Conservation (phyloP, 2,888 invertebrate genomes). For the Watsonalla cultraria region DNA sequence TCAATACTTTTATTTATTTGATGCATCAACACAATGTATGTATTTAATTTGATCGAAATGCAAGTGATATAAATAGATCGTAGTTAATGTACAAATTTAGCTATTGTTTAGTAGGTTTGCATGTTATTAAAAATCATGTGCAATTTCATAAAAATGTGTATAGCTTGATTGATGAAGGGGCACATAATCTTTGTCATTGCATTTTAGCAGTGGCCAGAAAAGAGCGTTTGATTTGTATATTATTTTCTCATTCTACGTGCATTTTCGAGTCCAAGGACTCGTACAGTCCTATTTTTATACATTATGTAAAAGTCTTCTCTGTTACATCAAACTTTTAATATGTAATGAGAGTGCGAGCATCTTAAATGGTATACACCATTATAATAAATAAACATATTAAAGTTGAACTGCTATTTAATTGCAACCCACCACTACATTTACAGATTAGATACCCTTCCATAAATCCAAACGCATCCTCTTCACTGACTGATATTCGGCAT, state of each 20-base stretch:
- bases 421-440: not conserved
- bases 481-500: no score
- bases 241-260: slow-evolving; percentile 71
- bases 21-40: slow-evolving; percentile 45
- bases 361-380: slow-evolving; percentile 68
- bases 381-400: slow-evolving; percentile 71
- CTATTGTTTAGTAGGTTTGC: slow-evolving; percentile 65
- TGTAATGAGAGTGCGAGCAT: slow-evolving; percentile 69
- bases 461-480: no score
- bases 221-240: slow-evolving; percentile 64
- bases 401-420: slow-evolving; percentile 35
- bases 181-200: slow-evolving; percentile 67
- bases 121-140: slow-evolving; percentile 72
- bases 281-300: slow-evolving; percentile 78
- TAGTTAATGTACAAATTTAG: slow-evolving; percentile 72
- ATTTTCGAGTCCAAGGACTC: slow-evolving; percentile 70
- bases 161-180: slow-evolving; percentile 49
- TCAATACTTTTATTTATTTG: slow-evolving; percentile 60
- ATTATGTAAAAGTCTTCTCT: slow-evolving; percentile 73
- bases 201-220: slow-evolving; percentile 69
- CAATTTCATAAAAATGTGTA: slow-evolving; percentile 61
- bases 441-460: no score
- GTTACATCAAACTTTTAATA: slow-evolving; percentile 63
- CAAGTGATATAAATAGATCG: slow-evolving; percentile 67
- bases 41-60: slow-evolving; percentile 55